A percentile compares a stretch with the other conserved stretches of the same genome.
These are phyloP conservation scores for Grammomys surdaster DNA, from an alignment of 2,113 vertebrate genomes.

Conservation along the genomic window DNA sequence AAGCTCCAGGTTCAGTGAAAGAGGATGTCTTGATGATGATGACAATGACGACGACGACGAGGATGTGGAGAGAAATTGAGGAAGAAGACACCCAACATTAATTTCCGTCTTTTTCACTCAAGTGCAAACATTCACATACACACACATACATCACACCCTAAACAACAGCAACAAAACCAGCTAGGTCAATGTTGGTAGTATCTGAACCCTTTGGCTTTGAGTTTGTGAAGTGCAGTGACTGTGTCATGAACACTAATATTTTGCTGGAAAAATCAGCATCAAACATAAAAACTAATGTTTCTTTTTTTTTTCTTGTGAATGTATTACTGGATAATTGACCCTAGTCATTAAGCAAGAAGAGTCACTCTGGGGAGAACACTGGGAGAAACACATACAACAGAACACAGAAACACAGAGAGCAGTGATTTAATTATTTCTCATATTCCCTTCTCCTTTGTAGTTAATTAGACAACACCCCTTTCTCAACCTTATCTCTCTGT, in stretches of 20 bases:
- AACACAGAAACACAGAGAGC: neutral
- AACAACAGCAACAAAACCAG: neutral
- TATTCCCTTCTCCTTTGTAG: conserved; percentile 50
- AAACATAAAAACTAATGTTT: neutral
- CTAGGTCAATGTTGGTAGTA: neutral
- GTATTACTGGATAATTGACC: neutral
- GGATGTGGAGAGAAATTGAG: neutral
- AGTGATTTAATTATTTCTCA: conserved; percentile 19
- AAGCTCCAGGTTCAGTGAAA: neutral
- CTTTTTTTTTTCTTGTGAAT: neutral
- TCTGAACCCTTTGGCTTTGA: neutral
- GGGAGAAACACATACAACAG: neutral
- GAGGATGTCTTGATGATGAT: neutral
- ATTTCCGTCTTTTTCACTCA: neutral
- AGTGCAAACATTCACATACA: neutral
- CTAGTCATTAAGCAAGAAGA: neutral
- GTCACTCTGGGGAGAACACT: neutral
- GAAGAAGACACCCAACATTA: too few species aligned
- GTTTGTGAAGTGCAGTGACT: neutral
- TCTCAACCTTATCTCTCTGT: conserved; percentile 54
- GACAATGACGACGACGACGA: too few species aligned
- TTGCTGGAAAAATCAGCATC: neutral
- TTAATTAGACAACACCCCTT: conserved; percentile 64
- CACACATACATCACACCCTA: neutral
- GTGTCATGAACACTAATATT: neutral